Evolutionary conservation across 2,113 vertebrate species (phyloP).

Genomic region (Anhinga anhinga): DNA sequence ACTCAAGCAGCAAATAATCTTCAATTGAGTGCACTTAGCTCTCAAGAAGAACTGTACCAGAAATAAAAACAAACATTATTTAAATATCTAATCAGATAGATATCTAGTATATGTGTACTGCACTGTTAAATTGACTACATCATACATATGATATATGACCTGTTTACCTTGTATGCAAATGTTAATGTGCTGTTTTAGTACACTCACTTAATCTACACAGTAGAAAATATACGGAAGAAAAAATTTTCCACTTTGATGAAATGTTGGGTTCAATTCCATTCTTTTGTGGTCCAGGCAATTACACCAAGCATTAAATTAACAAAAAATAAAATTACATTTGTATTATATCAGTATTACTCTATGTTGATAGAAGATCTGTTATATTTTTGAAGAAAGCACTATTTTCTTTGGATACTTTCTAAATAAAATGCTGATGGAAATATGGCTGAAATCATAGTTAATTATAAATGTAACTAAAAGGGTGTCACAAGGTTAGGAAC

Average conservation of each 20-base stretch:
- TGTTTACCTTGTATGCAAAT: constrained; percentile 9
- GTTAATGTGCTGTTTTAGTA: background rate
- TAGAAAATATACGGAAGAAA: background rate
- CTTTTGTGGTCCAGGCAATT: background rate
- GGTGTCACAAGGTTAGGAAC: background rate
- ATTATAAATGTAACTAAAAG: constrained; percentile 17
- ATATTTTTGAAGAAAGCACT: background rate
- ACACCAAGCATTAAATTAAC: background rate
- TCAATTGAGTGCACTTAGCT: constrained; percentile 34
- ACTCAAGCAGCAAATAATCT: constrained; percentile 50
- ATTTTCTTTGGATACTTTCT: background rate
- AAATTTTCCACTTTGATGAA: background rate
- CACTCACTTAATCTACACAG: background rate
- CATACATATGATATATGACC: background rate
- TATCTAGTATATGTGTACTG: background rate
- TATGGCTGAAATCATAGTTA: background rate
- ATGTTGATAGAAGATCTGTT: background rate
- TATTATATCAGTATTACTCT: background rate
- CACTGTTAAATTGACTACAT: background rate
- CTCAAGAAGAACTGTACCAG: background rate
- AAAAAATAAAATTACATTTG: background rate
- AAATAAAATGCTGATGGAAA: background rate
- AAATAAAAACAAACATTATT: constrained; percentile 28
- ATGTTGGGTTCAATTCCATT: background rate
- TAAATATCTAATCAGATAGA: constrained; percentile 25